Evolutionary conservation across 2,113 vertebrate species (phyloP), one percentile per base, ranked within the genome.

Genomic region (Epinephelus lanceolatus): DNA sequence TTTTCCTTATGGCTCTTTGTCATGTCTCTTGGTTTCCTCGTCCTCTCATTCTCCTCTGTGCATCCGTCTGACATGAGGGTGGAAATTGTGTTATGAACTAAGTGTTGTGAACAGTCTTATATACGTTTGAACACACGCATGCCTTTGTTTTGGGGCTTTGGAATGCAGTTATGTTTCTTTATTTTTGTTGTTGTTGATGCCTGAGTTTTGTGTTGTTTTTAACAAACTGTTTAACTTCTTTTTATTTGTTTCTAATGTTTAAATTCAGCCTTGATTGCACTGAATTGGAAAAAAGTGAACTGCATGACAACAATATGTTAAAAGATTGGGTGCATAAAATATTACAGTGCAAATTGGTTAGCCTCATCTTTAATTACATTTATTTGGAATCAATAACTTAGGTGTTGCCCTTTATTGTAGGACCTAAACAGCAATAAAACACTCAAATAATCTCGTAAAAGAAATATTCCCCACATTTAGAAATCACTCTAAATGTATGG

Each of bases 81-180:
- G 30, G 61, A 53, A 40, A 19, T 4, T 65, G 6, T 62, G 61
- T 60, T 9, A 18, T 33, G 8, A 51, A 47, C 27, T 18, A 23
- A 4, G 12, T 68, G 67, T 65, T 74, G 2, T 49, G 10, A 45
- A 45, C 42, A n/a, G 33, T 69, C 37, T 65, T 25, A 30, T 68
- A 25, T 71, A 25, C 61, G 71, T 73, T 65, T 84, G 40, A 83
- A 82, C 47, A 51, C 71, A 72, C 72, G 90, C 86, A 88, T 81
- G 88, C 45, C 10, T 53, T 60, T 67, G 52, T 59, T 75, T 71
- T 72, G 45, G 47, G n/a, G 12, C 13, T 62, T 71, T 79, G 21
- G 3, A 69, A 76, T 78, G 84, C 70, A 73, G 74, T 63, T 57
- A 3, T 21, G 37, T 71, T 40, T 55, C 2, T 17, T 9, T 45